Base-by-base conservation (phyloP, 2,797 vertebrate species). In the Neomorphus geoffroyi region DNA sequence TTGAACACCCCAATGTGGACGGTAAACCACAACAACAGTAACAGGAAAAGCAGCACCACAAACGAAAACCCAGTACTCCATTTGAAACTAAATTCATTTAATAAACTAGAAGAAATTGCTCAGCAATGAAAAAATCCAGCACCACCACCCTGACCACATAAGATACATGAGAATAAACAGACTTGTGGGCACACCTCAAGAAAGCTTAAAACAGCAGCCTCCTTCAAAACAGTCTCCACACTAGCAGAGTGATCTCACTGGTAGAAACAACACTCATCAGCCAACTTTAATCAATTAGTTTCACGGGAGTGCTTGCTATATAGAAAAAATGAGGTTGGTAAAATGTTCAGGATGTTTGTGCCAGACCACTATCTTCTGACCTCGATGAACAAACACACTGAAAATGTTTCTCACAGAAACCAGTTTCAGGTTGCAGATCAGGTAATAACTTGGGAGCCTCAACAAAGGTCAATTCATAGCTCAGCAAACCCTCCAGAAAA, bases 11-110 rank as follows among this genome's bases (percentile, higher is more conserved):
- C 13, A 2, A 45, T 58, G 87, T 94, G 95, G 92, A 96, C 91
- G 85, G 94, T 96, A 97, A 98, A 98, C 97, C 96, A 97, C 97
- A 97, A 77, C 92, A 95, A 93, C 95, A 62, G 86, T 96, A 96
- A 94, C 96, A 97, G 97, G 97, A 98, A 97, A 98, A 97, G 93
- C 94, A 94, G 90, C 93, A 94, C 92, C 96, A 96, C 95, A 97
- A 97, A 96, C 5, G 93, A 97, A 97, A 97, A 92, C 92, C 90
- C 53, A 86, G 72, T 73, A 77, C 94, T 96, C 92, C 80, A 92
- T 94, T 90, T 95, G 94, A 97, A 96, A 90, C 92, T 60, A 82
- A 73, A 84, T 92, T 92, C 58, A 92, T 97, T 92, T 95, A 92
- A 96, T 91, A 86, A 93, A 89, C 62, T 72, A 86, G 73, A 94